A percentile compares a stretch with the other conserved stretches of the same genome.
phyloP scores from a whole-genome alignment of 2,113 vertebrate species.

The Paedocypris sp. region DNA sequence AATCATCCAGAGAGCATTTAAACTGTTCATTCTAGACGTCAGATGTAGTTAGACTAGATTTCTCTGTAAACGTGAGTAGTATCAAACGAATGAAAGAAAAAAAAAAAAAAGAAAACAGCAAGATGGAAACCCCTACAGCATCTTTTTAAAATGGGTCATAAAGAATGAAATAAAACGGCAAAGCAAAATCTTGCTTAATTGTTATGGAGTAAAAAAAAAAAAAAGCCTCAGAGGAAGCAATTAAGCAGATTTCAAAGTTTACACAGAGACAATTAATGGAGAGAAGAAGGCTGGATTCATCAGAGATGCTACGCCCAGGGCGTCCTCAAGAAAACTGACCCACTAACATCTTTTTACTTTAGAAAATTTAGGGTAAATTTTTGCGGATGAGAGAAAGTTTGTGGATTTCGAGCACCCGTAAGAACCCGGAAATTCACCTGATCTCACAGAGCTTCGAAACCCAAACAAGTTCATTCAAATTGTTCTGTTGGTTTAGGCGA shows the following conservation, averaged over 20 bases:
- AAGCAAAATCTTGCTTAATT: conserved; percentile 50
- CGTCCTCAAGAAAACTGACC: neutral
- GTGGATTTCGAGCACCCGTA: no score
- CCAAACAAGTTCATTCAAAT: no score
- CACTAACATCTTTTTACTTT: neutral
- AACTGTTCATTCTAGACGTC: no score
- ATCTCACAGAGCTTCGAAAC: no score
- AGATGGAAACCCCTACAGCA: conserved; percentile 14
- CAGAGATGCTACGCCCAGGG: neutral
- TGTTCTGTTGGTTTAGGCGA: no score
- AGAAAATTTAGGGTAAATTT: no score
- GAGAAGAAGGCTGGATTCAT: conserved; percentile 21
- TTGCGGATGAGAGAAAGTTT: no score
- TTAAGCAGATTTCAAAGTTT: conserved; percentile 57
- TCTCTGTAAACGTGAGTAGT: no score
- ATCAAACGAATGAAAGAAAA: no score
- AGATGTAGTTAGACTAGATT: no score
- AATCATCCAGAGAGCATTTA: no score
- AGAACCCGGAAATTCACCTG: no score
- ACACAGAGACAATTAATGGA: conserved; percentile 49
- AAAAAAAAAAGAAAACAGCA: neutral
- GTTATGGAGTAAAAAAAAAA: conserved; percentile 47
- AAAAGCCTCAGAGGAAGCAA: conserved; percentile 48
- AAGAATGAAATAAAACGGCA: conserved; percentile 36
- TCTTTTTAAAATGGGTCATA: conserved; percentile 46